Base-by-base conservation (phyloP, 2,888 invertebrate genomes). In the Drosophila dives region DNA sequence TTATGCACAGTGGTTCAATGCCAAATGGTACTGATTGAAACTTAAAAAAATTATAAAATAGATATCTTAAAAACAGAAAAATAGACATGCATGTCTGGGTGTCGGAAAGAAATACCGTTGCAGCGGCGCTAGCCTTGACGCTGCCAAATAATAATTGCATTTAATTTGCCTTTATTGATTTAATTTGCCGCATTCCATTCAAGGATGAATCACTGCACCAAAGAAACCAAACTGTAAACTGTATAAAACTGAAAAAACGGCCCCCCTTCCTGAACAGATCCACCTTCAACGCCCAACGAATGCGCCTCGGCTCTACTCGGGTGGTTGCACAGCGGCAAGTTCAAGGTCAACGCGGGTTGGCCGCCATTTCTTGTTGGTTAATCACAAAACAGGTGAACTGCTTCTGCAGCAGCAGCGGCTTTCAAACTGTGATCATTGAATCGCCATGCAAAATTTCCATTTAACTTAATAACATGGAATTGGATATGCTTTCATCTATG, bases 141-240 rank as follows among this genome's bases (percentile, higher is more conserved):
- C 53, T 75, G 72, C 45, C 56, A 61, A 66, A 54, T 40, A 33
- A 34, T 51, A 86, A 64, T 62, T 89, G 87, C 73, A 72, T 76
- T 86, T 64, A 83, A 81, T 68, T 65, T 65, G 40, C 42, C 49
- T 54, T 33, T 90, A 90, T 86, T 86, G 86, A 90, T 86, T 90
- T 75, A 77, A 83, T 81, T 79, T 76, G 32, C 63, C 61, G 68
- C 83, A 78, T 61, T 59, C 32, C 36, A 42, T 26, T 45, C 69
- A 74, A 75, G 72, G 69, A 68, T 69, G 55, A 71, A 75, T 62
- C 67, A 56, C 10, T 17, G 17, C 40, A 45, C 23, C 20, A 11
- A 15, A 38, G 48, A 23, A 60, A 50, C 12, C 40, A 23, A 26
- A 54, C 26, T 17, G 29, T 20, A 33, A 59, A 45, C 11, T 32